Evolutionary conservation across 2,113 vertebrate genomes (phyloP).

Genomic region (Campylorhamphus procurvoides): DNA sequence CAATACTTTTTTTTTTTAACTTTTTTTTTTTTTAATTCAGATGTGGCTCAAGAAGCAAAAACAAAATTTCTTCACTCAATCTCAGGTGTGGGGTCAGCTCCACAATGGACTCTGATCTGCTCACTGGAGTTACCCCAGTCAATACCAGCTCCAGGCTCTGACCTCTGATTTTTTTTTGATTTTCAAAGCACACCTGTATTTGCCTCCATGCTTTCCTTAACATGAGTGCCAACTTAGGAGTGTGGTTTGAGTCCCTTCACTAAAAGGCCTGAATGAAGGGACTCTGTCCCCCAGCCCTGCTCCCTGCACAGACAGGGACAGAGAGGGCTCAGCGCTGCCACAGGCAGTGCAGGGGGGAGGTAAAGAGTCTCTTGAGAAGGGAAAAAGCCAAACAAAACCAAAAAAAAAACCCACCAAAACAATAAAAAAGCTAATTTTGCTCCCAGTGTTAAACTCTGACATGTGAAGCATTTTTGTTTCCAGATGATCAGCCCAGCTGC

Average conservation of each 20-base stretch:
- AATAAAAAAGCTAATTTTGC: neutral
- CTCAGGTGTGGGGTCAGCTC: neutral
- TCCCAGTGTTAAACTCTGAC: constrained; percentile 16
- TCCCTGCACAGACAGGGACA: neutral
- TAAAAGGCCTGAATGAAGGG: neutral
- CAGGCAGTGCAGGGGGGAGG: neutral
- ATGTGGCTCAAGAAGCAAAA: constrained; percentile 63
- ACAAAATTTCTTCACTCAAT: constrained; percentile 13
- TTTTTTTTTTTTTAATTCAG: neutral
- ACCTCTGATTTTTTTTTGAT: neutral
- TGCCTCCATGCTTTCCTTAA: neutral
- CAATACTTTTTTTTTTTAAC: neutral
- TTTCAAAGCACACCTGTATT: neutral
- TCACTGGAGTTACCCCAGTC: neutral
- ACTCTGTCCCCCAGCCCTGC: neutral
- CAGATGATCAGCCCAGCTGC: constrained; percentile 1
- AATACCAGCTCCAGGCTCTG: neutral
- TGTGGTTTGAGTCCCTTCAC: neutral
- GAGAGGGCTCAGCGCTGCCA: neutral
- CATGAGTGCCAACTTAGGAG: neutral
- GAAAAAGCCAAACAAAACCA: too few species aligned
- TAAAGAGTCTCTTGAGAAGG: neutral
- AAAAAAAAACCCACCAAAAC: neutral
- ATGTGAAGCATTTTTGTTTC: constrained; percentile 33
- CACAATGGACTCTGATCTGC: neutral